phyloP scores from a whole-genome alignment of 2,113 vertebrate species.

The Trogon melanurus region DNA sequence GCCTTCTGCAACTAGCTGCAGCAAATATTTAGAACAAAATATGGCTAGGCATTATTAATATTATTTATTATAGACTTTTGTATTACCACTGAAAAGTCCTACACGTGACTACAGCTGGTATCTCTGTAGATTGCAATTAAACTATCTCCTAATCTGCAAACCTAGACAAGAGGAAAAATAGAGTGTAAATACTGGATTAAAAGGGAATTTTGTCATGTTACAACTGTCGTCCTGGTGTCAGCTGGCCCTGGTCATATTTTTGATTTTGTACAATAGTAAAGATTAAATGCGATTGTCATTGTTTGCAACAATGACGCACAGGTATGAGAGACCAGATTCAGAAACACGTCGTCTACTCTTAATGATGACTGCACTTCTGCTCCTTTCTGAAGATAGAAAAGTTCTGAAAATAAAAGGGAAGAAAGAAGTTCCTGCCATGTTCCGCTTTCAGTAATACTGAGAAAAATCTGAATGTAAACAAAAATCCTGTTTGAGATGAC shows the following conservation, averaged over 20 bases:
- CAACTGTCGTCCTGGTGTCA: background rate
- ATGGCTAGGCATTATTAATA: background rate
- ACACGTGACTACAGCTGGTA: background rate
- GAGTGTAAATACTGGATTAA: background rate
- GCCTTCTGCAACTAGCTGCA: background rate
- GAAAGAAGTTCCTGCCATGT: background rate
- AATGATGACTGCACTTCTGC: background rate
- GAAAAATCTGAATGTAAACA: background rate
- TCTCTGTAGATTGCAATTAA: background rate
- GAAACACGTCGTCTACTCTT: background rate
- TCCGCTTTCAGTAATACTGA: background rate
- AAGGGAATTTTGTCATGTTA: background rate
- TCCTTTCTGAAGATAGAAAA: background rate
- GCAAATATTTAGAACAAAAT: background rate
- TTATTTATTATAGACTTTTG: background rate
- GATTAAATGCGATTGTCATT: background rate
- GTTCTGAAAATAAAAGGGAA: background rate
- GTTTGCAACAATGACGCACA: background rate
- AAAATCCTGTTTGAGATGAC: background rate
- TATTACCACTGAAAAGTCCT: background rate
- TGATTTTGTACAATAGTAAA: background rate
- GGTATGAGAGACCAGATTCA: background rate
- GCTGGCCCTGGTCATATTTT: background rate
- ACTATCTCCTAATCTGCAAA: background rate
- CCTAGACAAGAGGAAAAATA: background rate